Conservation (phyloP, 35 echinoderm and acorn worm species). For the Apostichopus parvimensis region DNA sequence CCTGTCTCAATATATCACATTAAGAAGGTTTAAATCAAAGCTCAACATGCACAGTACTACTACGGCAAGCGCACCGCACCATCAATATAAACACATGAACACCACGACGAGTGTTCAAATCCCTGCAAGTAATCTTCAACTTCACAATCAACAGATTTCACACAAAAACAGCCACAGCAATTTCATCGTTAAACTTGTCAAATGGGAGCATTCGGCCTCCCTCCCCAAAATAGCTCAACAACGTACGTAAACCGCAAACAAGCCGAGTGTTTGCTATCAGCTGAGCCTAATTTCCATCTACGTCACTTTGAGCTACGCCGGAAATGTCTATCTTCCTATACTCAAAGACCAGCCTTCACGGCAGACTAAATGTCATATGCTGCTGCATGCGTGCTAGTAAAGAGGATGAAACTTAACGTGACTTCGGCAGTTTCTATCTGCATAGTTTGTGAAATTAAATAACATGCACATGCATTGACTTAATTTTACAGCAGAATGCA, state of each 20-base stretch:
- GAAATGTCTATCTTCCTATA: conserved; percentile 30
- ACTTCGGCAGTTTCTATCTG: background rate
- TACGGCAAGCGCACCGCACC: background rate
- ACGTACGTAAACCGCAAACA: conserved; percentile 46
- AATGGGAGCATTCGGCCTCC: conserved; percentile 21
- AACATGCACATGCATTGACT: background rate
- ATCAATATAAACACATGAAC: background rate
- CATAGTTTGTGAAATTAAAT: background rate
- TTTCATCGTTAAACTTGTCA: conserved; percentile 9
- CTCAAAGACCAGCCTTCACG: background rate
- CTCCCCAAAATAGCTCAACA: conserved; percentile 40
- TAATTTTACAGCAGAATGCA: background rate
- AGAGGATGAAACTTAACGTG: background rate
- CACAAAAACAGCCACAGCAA: conserved; percentile 20
- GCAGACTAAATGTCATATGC: background rate
- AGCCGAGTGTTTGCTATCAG: conserved; percentile 40
- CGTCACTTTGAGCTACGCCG: conserved; percentile 47
- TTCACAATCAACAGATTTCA: conserved; percentile 57
- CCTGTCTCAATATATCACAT: background rate
- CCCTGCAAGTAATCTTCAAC: conserved; percentile 12
- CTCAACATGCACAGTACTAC: background rate
- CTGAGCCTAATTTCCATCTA: conserved; percentile 48
- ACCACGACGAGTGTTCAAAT: conserved; percentile 10
- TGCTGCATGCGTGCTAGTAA: background rate
- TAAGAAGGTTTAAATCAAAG: background rate